Conservation (phyloP, 37 sponge, comb jelly and placozoan genomes). For the Chondrilla cf. caribensis region DNA sequence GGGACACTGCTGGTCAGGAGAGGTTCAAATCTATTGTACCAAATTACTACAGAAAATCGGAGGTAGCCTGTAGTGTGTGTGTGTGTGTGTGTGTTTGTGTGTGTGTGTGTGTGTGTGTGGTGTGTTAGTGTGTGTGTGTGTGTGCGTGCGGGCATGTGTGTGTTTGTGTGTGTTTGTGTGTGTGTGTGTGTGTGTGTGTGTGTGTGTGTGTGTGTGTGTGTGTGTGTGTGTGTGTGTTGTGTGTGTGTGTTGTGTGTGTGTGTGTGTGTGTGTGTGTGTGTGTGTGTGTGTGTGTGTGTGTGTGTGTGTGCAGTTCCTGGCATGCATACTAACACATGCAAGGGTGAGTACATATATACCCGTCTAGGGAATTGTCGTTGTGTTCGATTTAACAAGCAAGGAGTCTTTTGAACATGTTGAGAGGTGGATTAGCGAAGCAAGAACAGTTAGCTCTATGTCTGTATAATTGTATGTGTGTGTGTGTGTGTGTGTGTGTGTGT, state of each 20-base stretch:
- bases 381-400: not conserved
- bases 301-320: not conserved
- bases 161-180: no score
- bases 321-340: no score
- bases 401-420: slow-evolving; percentile 11
- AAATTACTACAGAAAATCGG: slow-evolving; percentile 3
- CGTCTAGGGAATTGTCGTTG: slow-evolving; percentile 1
- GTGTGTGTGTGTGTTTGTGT: slow-evolving; percentile 3
- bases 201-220: no score
- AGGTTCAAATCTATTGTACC: slow-evolving; percentile 1
- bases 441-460: not conserved
- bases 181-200: no score
- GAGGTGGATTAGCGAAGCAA: not conserved
- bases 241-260: no score
- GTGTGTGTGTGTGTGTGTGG: not conserved
- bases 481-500: not conserved
- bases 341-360: no score
- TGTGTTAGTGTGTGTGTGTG: not conserved
- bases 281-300: not conserved
- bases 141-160: no score
- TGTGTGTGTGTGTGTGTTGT: no score
- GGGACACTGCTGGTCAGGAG: slow-evolving; percentile 31
- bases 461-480: slow-evolving; percentile 14
- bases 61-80: slow-evolving; percentile 23
- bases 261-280: slow-evolving; percentile 13